Percentiles rank a stretch among this genome's conserved stretches.
phyloP scores from a whole-genome alignment of 1,140 invertebrate species.

The Halesus radiatus region DNA sequence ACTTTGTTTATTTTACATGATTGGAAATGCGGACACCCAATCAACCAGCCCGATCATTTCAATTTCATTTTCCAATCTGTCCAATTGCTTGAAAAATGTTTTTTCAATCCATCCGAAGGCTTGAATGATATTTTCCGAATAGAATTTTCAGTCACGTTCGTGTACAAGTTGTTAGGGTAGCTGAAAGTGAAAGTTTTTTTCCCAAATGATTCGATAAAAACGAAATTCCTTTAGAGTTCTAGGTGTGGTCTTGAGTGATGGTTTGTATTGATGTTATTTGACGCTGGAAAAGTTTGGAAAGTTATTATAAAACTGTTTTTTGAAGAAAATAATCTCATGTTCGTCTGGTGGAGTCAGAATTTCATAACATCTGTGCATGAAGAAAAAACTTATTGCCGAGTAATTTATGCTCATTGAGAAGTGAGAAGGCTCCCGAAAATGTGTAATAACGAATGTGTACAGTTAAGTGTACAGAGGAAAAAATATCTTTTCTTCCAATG shows the following conservation, averaged over 20 bases:
- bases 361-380: background rate
- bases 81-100: no score
- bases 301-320: background rate
- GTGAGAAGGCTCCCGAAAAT: background rate
- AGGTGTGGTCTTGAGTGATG: slow-evolving; percentile 13
- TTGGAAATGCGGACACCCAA: slow-evolving; percentile 4
- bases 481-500: no score
- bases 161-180: background rate
- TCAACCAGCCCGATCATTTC: background rate
- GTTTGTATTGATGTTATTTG: slow-evolving; percentile 21
- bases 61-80: no score
- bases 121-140: slow-evolving; percentile 11
- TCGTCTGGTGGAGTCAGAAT: background rate
- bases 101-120: background rate
- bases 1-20: slow-evolving; percentile 19
- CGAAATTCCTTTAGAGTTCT: background rate
- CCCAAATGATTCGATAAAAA: slow-evolving; percentile 34
- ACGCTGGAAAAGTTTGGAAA: background rate
- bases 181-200: background rate
- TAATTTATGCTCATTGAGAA: background rate
- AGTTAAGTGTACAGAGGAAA: no score
- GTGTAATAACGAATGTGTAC: background rate
- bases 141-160: background rate
- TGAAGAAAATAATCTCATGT: background rate
- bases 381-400: background rate